Evolutionary conservation across 2,797 vertebrate species (phyloP).

Genomic region (Etheostoma perlongum): DNA sequence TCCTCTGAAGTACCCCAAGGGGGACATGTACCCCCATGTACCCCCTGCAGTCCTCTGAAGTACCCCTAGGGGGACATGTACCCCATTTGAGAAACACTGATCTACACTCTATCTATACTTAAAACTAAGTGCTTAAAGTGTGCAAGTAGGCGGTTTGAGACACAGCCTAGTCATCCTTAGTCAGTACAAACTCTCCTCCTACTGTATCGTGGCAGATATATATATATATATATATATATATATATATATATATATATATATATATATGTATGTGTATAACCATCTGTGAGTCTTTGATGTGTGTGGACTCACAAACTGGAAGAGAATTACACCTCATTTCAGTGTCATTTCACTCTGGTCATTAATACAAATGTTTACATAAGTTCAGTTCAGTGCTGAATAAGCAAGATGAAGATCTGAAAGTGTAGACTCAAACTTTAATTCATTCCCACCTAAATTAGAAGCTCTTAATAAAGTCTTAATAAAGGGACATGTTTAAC

Average conservation of each 20-base stretch:
- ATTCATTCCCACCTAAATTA: background rate
- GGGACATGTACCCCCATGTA: no score
- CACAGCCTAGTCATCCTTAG: constrained; percentile 31
- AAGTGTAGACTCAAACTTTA: constrained; percentile 14
- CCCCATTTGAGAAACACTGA: no score
- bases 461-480: background rate
- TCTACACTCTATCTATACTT: no score
- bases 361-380: constrained; percentile 3
- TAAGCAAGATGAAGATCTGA: constrained; percentile 29
- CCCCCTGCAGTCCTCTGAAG: no score
- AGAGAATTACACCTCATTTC: constrained; percentile 29
- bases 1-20: no score
- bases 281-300: constrained; percentile 50
- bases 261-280: no score
- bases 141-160: constrained; percentile 2
- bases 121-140: no score
- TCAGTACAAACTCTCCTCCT: constrained; percentile 8
- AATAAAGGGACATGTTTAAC: background rate
- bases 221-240: no score
- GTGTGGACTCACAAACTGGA: constrained; percentile 41
- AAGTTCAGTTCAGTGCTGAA: constrained; percentile 31
- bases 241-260: no score
- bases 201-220: constrained; percentile 26
- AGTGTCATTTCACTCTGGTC: constrained; percentile 31
- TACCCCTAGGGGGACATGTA: no score